Conservation (phyloP, 2,113 vertebrate species). For the Mohoua ochrocephala region DNA sequence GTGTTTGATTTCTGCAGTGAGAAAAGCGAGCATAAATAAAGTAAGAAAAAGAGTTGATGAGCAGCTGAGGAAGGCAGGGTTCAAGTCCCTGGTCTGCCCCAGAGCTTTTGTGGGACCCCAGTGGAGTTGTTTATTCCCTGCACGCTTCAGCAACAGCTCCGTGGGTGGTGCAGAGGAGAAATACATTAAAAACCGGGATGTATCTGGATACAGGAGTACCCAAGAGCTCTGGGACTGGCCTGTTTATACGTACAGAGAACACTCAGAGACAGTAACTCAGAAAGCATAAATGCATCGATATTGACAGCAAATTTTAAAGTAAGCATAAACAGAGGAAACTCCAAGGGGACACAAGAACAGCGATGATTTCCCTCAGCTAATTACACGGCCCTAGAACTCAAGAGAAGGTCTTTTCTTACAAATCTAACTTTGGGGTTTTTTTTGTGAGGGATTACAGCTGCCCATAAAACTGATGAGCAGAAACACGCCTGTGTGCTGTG, state of each 20-base stretch:
- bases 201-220: not conserved
- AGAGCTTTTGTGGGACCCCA: not conserved
- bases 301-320: not conserved
- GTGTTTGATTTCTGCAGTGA: not conserved
- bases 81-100: conserved; percentile 6
- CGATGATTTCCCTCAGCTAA: not conserved
- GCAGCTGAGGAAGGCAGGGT: not conserved
- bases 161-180: conserved; percentile 9
- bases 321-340: not conserved
- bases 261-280: not conserved
- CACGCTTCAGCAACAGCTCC: not conserved
- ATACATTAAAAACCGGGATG: not conserved
- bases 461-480: not conserved
- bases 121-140: not conserved
- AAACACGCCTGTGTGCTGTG: not conserved
- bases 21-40: not conserved
- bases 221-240: not conserved
- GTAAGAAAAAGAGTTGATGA: not conserved
- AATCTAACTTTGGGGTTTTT: not conserved
- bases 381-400: not conserved
- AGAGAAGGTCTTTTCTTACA: not conserved
- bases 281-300: not conserved
- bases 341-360: not conserved
- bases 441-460: not conserved
- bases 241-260: not conserved